phyloP scores from a whole-genome alignment of 2,113 vertebrate species.

The Mus spicilegus region DNA sequence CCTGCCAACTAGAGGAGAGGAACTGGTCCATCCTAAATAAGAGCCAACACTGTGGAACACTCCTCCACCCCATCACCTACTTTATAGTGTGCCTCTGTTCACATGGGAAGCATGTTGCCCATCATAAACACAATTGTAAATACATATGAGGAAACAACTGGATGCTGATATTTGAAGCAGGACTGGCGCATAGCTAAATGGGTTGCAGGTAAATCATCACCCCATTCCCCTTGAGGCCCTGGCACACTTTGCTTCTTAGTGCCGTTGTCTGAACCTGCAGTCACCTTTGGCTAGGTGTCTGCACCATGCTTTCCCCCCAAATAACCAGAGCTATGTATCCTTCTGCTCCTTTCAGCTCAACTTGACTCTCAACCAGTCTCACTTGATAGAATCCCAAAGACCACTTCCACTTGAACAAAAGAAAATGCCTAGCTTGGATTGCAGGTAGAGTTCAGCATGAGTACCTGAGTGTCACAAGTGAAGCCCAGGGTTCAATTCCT shows the following conservation, averaged over 20 bases:
- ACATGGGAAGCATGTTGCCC: background rate
- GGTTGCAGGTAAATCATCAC: background rate
- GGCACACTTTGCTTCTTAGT: background rate
- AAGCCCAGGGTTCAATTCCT: background rate
- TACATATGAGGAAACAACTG: background rate
- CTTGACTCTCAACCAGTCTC: background rate
- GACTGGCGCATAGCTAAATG: background rate
- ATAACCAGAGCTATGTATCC: background rate
- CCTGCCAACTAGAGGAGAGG: constrained; percentile 38
- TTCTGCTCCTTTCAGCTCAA: background rate
- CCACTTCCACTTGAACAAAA: background rate
- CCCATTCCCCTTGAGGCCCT: rapidly evolving
- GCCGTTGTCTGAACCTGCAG: background rate
- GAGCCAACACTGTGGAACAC: background rate
- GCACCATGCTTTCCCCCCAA: background rate
- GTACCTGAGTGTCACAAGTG: too few relatives aligned
- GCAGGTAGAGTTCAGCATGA: background rate
- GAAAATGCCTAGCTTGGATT: background rate
- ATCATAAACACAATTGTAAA: constrained; percentile 42
- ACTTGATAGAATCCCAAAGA: background rate
- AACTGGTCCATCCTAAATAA: constrained; percentile 48
- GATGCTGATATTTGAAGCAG: background rate
- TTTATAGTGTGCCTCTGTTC: constrained; percentile 12
- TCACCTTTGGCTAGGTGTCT: background rate
- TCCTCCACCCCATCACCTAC: background rate